Conservation (phyloP, 2,113 vertebrate genomes). For the Psammodynastes pulverulentus region DNA sequence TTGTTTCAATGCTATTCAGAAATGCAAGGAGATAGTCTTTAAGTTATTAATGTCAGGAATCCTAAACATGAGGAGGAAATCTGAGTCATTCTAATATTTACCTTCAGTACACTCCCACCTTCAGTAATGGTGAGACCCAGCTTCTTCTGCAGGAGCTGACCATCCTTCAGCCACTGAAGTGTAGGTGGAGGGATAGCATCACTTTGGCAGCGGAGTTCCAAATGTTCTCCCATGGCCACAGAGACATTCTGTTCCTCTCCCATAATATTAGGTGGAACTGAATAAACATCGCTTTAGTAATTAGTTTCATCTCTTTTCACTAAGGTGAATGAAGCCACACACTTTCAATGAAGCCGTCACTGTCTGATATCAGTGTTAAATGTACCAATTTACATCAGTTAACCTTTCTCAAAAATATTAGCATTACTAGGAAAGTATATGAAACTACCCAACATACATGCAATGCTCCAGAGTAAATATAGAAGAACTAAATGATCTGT, state of each 20-base stretch:
- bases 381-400: neutral
- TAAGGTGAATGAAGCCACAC: neutral
- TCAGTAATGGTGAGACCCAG: conserved; percentile 78
- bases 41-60: rapidly evolving
- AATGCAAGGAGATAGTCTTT: neutral
- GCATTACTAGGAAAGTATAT: neutral
- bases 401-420: neutral
- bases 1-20: neutral
- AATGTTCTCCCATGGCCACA: conserved; percentile 69
- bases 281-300: conserved; percentile 19
- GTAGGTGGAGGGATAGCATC: conserved; percentile 82
- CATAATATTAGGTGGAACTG: conserved; percentile 92
- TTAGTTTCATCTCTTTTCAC: neutral
- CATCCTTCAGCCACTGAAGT: conserved; percentile 86
- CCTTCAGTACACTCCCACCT: conserved; percentile 84
- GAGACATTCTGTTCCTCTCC: conserved; percentile 93
- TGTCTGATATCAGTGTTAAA: neutral
- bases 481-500: neutral
- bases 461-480: neutral
- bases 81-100: conserved; percentile 26
- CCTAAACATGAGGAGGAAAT: rapidly evolving
- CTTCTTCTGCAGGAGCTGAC: conserved; percentile 81
- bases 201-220: conserved; percentile 84
- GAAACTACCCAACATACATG: neutral
- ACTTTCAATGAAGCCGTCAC: neutral